Evolutionary conservation across 2,113 vertebrate genomes (phyloP).

Genomic region (Salminus brasiliensis): DNA sequence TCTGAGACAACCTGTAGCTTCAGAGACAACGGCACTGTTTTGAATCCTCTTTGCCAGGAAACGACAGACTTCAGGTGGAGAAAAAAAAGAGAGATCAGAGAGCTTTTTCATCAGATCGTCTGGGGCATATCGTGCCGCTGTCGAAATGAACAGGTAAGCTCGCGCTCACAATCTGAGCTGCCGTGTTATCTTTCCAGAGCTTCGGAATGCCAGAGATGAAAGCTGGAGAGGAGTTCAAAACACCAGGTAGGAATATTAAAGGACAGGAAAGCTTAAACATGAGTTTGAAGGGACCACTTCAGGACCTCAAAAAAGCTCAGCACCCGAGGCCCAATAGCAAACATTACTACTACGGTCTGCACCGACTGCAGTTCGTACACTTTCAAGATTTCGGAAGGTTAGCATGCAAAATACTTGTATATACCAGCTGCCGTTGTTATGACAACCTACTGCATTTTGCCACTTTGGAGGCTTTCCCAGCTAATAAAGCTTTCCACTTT

Average conservation of each 20-base stretch:
- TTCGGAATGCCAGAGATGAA: conserved; percentile 17
- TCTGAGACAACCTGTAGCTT: too few species aligned
- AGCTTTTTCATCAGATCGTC: neutral
- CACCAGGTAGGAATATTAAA: conserved; percentile 2
- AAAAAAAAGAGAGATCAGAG: neutral
- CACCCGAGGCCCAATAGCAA: too few species aligned
- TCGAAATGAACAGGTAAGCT: neutral
- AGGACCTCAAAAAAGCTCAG: too few species aligned
- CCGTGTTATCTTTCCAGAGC: conserved; percentile 16
- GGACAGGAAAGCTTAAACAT: neutral
- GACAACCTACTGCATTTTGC: too few species aligned
- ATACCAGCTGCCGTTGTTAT: too few species aligned
- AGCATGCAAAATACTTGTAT: too few species aligned
- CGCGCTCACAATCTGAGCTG: neutral
- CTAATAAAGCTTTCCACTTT: too few species aligned
- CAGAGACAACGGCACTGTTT: neutral
- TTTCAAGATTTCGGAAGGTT: too few species aligned
- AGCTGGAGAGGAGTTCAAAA: neutral
- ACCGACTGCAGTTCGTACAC: too few species aligned
- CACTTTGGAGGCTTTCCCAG: too few species aligned
- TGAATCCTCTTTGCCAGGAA: neutral
- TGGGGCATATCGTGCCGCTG: neutral
- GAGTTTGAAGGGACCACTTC: neutral
- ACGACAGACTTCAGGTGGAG: neutral
- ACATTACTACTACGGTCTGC: too few species aligned